These are phyloP conservation scores for Propithecus deckenii DNA, from an alignment of 2,797 vertebrate species.

Conservation along the genomic window DNA sequence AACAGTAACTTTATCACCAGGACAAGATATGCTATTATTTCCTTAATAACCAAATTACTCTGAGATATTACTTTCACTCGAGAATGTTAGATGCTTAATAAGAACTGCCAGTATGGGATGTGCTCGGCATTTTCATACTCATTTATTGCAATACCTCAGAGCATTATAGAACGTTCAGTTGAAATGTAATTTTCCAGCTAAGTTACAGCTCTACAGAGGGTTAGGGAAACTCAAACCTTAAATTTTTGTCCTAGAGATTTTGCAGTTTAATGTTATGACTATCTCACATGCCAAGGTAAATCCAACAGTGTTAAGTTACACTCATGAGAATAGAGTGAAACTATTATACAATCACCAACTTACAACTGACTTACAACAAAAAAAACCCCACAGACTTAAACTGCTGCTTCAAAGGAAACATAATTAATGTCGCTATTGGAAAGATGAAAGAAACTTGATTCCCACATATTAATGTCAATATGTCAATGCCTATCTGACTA, in stretches of 20 bases:
- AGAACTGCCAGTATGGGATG: conserved; percentile 32
- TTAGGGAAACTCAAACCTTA: conserved; percentile 60
- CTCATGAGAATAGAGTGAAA: conserved; percentile 41
- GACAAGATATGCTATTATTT: conserved; percentile 63
- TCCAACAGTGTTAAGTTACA: conserved; percentile 55
- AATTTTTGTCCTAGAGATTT: conserved; percentile 54
- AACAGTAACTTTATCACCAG: conserved; percentile 65
- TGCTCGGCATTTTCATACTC: conserved; percentile 50
- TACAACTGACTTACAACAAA: conserved; percentile 33
- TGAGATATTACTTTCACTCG: conserved; percentile 57
- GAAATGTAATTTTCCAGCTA: conserved; percentile 72
- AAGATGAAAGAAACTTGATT: conserved; percentile 60
- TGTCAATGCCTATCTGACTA: not conserved
- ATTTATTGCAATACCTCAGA: conserved; percentile 62
- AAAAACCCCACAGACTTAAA: conserved; percentile 18
- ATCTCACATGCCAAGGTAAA: conserved; percentile 67
- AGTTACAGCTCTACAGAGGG: conserved; percentile 54
- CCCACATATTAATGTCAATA: not conserved
- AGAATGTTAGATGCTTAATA: conserved; percentile 57
- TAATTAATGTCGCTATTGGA: not conserved
- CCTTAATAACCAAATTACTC: conserved; percentile 70
- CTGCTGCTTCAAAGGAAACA: conserved; percentile 21
- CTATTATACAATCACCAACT: not conserved
- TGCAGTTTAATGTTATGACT: conserved; percentile 68
- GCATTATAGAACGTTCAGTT: conserved; percentile 58